Evolutionary conservation across 2,888 invertebrate species (phyloP).

Genomic region (Eristalinus sepulchralis): DNA sequence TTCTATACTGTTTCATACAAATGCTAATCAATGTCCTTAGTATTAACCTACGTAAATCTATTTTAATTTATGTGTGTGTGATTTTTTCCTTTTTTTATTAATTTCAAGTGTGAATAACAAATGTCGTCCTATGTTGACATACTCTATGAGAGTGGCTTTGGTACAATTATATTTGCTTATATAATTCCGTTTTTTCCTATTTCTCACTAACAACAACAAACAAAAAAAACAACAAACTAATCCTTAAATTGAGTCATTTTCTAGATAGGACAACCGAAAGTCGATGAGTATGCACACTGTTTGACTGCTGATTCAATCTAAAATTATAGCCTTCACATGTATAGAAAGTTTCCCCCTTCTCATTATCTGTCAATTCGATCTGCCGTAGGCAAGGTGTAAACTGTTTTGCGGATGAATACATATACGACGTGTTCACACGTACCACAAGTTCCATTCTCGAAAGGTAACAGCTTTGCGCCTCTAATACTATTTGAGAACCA

Average conservation of each 20-base stretch:
- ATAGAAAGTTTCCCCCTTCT: neutral
- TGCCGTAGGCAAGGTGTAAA: slow-evolving; percentile 19
- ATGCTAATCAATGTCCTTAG: slow-evolving; percentile 20
- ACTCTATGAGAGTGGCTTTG: slow-evolving; percentile 62
- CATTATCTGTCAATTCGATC: slow-evolving; percentile 19
- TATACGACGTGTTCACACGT: slow-evolving; percentile 11
- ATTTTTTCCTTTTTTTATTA: neutral
- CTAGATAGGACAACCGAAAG: slow-evolving; percentile 16
- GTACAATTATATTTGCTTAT: slow-evolving; percentile 56
- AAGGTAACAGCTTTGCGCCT: neutral
- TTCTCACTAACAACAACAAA: slow-evolving; percentile 21
- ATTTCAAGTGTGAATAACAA: slow-evolving; percentile 27
- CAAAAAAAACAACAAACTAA: slow-evolving; percentile 13
- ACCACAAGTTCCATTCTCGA: slow-evolving; percentile 25
- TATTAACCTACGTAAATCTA: slow-evolving; percentile 23
- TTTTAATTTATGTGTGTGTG: neutral
- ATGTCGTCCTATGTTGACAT: slow-evolving; percentile 7
- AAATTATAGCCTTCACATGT: neutral
- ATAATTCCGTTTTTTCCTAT: slow-evolving; percentile 29
- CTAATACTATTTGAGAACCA: neutral
- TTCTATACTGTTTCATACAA: slow-evolving; percentile 5
- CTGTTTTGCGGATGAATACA: slow-evolving; percentile 5
- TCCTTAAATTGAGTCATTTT: slow-evolving; percentile 28
- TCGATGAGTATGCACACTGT: slow-evolving; percentile 19
- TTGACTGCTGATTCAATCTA: slow-evolving; percentile 1